Percentiles rank a stretch among this genome's conserved stretches.
phyloP scores from a whole-genome alignment of 1,140 invertebrate genomes.

The Neelides sp. region DNA sequence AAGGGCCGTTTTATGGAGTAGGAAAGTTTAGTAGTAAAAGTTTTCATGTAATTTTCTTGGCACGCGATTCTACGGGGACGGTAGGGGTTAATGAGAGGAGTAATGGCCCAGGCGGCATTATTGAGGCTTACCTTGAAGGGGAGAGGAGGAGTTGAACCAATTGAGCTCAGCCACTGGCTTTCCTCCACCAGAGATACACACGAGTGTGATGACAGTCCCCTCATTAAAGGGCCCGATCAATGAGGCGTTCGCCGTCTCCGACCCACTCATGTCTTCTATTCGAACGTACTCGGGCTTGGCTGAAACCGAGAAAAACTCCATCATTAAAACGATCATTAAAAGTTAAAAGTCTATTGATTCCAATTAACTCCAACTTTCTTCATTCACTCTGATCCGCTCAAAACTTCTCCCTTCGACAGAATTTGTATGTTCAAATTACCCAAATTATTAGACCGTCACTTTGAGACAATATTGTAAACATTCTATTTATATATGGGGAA shows the following conservation, averaged over 20 bases:
- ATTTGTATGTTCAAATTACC: no score
- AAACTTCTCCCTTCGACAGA: not conserved
- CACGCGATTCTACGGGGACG: no score
- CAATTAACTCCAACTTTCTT: slow-evolving; percentile 11
- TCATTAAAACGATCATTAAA: slow-evolving; percentile 30
- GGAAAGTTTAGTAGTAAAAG: no score
- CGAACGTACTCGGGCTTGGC: slow-evolving; percentile 53
- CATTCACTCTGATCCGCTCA: not conserved
- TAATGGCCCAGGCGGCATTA: no score
- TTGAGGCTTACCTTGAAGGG: slow-evolving; percentile 52
- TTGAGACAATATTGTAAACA: no score
- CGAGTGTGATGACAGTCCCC: slow-evolving; percentile 49
- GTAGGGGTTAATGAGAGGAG: no score
- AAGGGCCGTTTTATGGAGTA: no score
- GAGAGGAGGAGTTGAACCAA: slow-evolving; percentile 41
- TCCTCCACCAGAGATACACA: slow-evolving; percentile 57
- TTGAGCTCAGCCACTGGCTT: slow-evolving; percentile 60
- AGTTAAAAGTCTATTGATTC: slow-evolving; percentile 26
- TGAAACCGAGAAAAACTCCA: slow-evolving; percentile 40
- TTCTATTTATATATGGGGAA: no score
- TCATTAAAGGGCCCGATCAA: slow-evolving; percentile 56
- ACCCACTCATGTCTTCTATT: slow-evolving; percentile 42
- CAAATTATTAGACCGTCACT: no score
- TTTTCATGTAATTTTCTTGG: no score
- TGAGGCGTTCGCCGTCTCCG: slow-evolving; percentile 42